Evolutionary conservation across 2,113 vertebrate genomes (phyloP), one percentile per base, ranked within the genome.

Genomic region (Spea bombifrons): DNA sequence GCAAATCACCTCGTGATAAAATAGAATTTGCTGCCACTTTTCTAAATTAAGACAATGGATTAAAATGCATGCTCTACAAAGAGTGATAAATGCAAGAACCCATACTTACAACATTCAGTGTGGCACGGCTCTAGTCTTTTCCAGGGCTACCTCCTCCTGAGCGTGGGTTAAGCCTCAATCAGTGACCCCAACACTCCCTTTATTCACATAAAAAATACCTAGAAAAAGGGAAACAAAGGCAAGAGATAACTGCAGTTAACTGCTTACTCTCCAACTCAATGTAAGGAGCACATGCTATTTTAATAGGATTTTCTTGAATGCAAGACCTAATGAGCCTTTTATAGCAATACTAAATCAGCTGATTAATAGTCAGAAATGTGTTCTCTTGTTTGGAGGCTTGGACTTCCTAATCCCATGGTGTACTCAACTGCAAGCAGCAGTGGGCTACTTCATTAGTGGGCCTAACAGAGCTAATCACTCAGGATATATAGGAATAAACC

Each of bases 71-170:
- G 45, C 8, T 5, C 49, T 8, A 61, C 16, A 48, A 80, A 83
- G 80, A 64, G 78, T 49, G 65, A 7, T 13, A 47, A 0, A 43
- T 55, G 77, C 76, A 70, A 15, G 0, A 49, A 13, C 16, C 59
- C 57, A 10, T 15, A 93, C 92, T 93, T 90, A 93, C 92, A 91
- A 86, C 92, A 93, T 93, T 90, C 91, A 92, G 89, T 89, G 70
- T 17, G 72, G 52, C 50, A 73, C 59, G 81, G 84, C 86, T 85
- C 74, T 73, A 0, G 81, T 86, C 72, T 85, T 82, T 66, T 83
- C 84, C 79, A 75, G 68, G 87, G 86, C 84, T 86, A 72, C 83
- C 72, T 84, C 85, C 87, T 83, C 88, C 86, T 84, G 88, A 81
- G 69, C 43, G 59, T 66, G 65, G 67, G 66, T 76, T 76, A 68